Percentiles rank a stretch among this genome's conserved stretches.
These are phyloP conservation scores for Tolmerus cingulatus DNA, from an alignment of 2,888 invertebrate genomes.

Conservation along the genomic window DNA sequence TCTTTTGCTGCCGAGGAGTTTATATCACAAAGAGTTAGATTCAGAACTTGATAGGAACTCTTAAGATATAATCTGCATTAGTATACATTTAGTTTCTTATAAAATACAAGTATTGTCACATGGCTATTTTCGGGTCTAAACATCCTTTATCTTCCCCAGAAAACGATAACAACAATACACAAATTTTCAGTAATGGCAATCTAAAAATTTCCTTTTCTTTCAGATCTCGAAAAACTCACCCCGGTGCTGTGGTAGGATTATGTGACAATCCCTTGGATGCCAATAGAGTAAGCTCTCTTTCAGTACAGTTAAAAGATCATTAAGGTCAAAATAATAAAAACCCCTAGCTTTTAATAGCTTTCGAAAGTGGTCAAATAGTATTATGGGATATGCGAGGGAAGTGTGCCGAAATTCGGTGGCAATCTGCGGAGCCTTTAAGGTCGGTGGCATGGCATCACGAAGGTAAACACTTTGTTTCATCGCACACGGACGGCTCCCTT, in stretches of 20 bases:
- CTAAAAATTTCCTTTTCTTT: slow-evolving; percentile 61
- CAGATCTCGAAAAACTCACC: slow-evolving; percentile 94
- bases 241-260: slow-evolving; percentile 94
- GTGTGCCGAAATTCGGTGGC: slow-evolving; percentile 85
- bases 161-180: background rate
- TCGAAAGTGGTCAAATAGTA: slow-evolving; percentile 92
- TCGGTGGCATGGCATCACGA: slow-evolving; percentile 97
- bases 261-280: slow-evolving; percentile 97
- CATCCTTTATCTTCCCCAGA: background rate
- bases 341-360: slow-evolving; percentile 90
- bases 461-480: slow-evolving; percentile 96
- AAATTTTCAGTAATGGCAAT: background rate
- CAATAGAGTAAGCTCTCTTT: slow-evolving; percentile 78
- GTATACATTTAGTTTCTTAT: too few relatives aligned
- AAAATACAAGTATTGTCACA: background rate
- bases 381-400: slow-evolving; percentile 94
- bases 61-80: too few relatives aligned
- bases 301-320: background rate
- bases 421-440: slow-evolving; percentile 78
- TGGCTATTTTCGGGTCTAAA: background rate
- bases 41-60: too few relatives aligned
- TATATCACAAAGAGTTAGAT: too few relatives aligned
- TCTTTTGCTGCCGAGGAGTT: too few relatives aligned
- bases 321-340: slow-evolving; percentile 17
- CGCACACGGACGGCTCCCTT: slow-evolving; percentile 94